Evolutionary conservation across 1,140 invertebrate species (phyloP).

Genomic region (Conus ventricosus): DNA sequence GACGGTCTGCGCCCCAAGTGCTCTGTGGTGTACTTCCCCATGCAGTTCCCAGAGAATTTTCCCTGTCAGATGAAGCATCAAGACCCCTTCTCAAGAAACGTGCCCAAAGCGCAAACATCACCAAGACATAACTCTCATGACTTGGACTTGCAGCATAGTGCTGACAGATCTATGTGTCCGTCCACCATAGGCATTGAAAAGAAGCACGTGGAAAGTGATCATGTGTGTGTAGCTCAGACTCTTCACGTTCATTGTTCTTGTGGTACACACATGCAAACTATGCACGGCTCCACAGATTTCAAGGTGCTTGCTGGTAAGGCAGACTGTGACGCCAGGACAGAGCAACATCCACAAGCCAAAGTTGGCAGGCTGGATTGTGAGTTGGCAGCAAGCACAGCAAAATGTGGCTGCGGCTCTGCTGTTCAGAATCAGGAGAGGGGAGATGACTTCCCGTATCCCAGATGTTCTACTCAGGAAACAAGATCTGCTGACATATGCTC

Average conservation of each 20-base stretch:
- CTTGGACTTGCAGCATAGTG: neutral
- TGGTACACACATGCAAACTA: neutral
- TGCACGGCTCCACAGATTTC: no score
- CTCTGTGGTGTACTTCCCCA: slow-evolving; percentile 82
- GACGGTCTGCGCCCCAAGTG: slow-evolving; percentile 80
- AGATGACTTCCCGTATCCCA: neutral
- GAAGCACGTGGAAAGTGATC: neutral
- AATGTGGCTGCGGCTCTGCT: neutral
- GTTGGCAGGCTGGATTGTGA: neutral
- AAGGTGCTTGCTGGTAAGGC: no score
- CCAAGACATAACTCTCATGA: neutral
- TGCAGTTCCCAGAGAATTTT: slow-evolving; percentile 72
- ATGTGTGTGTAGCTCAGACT: neutral
- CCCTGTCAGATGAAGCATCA: neutral
- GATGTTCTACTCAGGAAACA: neutral
- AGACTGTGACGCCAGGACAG: neutral
- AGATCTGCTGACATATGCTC: no score
- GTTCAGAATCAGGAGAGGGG: neutral
- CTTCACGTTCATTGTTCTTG: neutral
- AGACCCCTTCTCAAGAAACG: neutral
- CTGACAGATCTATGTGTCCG: neutral
- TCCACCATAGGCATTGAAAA: neutral
- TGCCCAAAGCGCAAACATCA: neutral
- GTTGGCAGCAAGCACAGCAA: neutral
- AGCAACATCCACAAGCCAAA: neutral